Evolutionary conservation across 2,888 invertebrate species (phyloP), one percentile per base, ranked within the genome.

Genomic region (Pseudococcus jackbeardsleyi): DNA sequence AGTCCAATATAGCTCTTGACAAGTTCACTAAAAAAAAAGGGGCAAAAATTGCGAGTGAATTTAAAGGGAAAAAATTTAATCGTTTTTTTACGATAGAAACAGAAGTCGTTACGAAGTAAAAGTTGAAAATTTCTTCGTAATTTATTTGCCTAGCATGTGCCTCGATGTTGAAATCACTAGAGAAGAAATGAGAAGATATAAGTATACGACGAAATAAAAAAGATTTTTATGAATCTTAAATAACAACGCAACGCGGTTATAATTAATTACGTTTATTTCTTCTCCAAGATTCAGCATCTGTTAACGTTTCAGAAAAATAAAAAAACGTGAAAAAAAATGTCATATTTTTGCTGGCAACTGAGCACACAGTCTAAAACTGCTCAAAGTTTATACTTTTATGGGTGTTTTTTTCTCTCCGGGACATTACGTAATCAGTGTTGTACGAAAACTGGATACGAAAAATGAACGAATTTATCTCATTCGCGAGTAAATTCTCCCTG

Each of bases 111-210:
- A 72, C 15, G 68, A 59, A 72, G 68, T 72, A 72, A 72, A 72
- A 72, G 68, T 72, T 72, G 68, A 72, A 72, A 72, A 72, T 72
- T 72, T 72, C 12, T 0, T 3, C 26, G 68, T 72, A 72, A 72
- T 72, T 72, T 72, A 72, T 72, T 72, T 33, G 11, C 3, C 68
- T 72, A 72, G 68, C 68, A 26, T 33, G 15, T 72, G 68, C 26
- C 68, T 3, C 68, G 26, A 15, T 9, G 68, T 72, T 72, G 11
- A 72, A 72, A 72, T 72, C 68, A 72, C 68, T 72, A 72, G 68
- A 72, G 68, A 72, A 72, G 68, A 72, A 72, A 72, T 72, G 68
- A 72, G 26, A 33, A 72, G 68, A 72, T 72, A 72, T 72, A 72
- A 72, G 68, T 72, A 72, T 33, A 33, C 68, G 68, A 72, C 68